These are phyloP conservation scores for Phoxinus phoxinus DNA, from an alignment of 2,113 vertebrate genomes.

Conservation along the genomic window DNA sequence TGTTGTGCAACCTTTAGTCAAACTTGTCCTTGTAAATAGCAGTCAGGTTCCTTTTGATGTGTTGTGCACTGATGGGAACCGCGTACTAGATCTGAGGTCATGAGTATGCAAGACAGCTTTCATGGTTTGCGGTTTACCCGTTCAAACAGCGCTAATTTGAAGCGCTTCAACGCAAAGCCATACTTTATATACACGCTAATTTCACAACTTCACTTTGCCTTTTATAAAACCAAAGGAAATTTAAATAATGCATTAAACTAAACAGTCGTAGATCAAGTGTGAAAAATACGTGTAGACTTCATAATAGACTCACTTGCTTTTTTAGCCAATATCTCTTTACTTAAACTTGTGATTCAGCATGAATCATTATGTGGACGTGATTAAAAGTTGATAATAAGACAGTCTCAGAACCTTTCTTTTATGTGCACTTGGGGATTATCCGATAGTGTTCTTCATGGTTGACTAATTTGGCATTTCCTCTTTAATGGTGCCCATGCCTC, in stretches of 20 bases:
- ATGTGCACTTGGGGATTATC: constrained; percentile 63
- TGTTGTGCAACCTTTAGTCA: neutral
- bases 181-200: constrained; percentile 15
- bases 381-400: constrained; percentile 56
- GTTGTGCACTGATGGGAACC: neutral
- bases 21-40: neutral
- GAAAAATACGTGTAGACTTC: neutral
- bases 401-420: constrained; percentile 70
- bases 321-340: neutral
- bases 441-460: constrained; percentile 48
- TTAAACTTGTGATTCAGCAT: neutral
- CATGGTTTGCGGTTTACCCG: constrained; percentile 70
- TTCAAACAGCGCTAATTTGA: constrained; percentile 70
- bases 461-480: constrained; percentile 59
- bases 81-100: constrained; percentile 41
- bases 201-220: constrained; percentile 9
- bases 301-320: neutral
- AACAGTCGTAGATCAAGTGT: neutral
- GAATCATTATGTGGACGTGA: neutral
- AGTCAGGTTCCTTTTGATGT: neutral
- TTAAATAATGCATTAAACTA: neutral
- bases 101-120: constrained; percentile 57
- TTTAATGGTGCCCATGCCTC: constrained; percentile 34
- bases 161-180: constrained; percentile 55
- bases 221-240: neutral